Evolutionary conservation across 2,888 invertebrate genomes (phyloP).

Genomic region (Colostygia pectinataria): DNA sequence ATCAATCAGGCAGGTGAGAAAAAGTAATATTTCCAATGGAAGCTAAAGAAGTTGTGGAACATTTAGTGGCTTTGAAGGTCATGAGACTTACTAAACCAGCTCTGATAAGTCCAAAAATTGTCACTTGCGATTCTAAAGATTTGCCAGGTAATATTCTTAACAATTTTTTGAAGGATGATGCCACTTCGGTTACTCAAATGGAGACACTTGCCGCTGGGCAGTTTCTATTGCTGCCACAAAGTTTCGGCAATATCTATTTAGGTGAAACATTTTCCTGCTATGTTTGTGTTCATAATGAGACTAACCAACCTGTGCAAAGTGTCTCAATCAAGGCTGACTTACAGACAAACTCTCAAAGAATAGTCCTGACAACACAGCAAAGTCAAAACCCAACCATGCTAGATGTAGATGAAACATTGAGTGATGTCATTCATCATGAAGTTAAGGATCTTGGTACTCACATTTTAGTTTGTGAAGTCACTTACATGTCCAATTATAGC

Average conservation of each 20-base stretch:
- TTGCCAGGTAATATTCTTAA: slow-evolving; percentile 92
- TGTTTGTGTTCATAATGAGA: slow-evolving; percentile 98
- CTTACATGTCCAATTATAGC: slow-evolving; percentile 90
- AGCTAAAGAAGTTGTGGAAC: slow-evolving; percentile 83
- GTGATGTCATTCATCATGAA: slow-evolving; percentile 98
- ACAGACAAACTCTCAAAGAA: slow-evolving; percentile 95
- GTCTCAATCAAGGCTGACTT: slow-evolving; percentile 95
- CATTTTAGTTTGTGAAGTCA: slow-evolving; percentile 98
- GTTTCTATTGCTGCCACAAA: slow-evolving; percentile 96
- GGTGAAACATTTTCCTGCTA: slow-evolving; percentile 99
- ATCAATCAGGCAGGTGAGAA: no score
- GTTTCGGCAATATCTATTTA: slow-evolving; percentile 98
- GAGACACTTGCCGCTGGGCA: slow-evolving; percentile 94
- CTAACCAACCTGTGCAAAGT: slow-evolving; percentile 91
- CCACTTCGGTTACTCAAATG: slow-evolving; percentile 91
- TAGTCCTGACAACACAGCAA: slow-evolving; percentile 90
- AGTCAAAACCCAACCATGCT: slow-evolving; percentile 84
- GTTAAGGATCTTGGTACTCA: slow-evolving; percentile 99
- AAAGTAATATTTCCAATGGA: slow-evolving; percentile 66
- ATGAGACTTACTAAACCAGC: slow-evolving; percentile 97
- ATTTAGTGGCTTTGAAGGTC: slow-evolving; percentile 88
- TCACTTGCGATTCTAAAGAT: slow-evolving; percentile 93
- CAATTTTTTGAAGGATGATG: slow-evolving; percentile 90
- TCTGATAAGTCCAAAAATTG: slow-evolving; percentile 90
- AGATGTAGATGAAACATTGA: slow-evolving; percentile 92